A percentile compares a stretch with the other conserved stretches of the same genome.
Evolutionary conservation across 1,140 invertebrate genomes (phyloP).

Genomic region (Heliothis virescens): DNA sequence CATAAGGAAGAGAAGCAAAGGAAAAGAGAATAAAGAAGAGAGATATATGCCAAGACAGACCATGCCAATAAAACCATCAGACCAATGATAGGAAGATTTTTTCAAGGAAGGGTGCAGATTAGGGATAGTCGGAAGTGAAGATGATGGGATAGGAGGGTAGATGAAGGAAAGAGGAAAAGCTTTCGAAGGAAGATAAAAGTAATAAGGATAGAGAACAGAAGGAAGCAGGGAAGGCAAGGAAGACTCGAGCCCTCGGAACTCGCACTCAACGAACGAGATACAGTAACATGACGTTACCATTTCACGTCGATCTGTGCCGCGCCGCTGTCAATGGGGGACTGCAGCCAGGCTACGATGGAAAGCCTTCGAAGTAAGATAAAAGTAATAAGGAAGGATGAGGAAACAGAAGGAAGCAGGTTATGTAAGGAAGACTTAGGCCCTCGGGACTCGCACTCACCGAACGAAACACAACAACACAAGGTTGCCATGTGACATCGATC

Average conservation of each 20-base stretch:
- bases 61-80: no score
- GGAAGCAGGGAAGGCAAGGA: not conserved
- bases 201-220: not conserved
- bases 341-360: not conserved
- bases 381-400: no score
- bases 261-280: conserved; percentile 2
- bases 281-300: not conserved
- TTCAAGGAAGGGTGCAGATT: not conserved
- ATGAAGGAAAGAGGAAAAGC: not conserved
- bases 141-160: not conserved
- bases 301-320: not conserved
- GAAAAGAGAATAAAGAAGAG: no score
- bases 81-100: no score
- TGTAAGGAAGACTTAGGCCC: not conserved
- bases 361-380: no score
- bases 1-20: not conserved
- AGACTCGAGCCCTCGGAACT: not conserved
- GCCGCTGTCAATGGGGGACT: not conserved
- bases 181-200: not conserved
- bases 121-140: not conserved
- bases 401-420: no score
- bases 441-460: conserved; percentile 17
- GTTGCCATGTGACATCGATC: not conserved
- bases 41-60: no score
- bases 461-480: conserved; percentile 10